Evolutionary conservation across 2,888 invertebrate genomes (phyloP).

Genomic region (Metellina segmentata): DNA sequence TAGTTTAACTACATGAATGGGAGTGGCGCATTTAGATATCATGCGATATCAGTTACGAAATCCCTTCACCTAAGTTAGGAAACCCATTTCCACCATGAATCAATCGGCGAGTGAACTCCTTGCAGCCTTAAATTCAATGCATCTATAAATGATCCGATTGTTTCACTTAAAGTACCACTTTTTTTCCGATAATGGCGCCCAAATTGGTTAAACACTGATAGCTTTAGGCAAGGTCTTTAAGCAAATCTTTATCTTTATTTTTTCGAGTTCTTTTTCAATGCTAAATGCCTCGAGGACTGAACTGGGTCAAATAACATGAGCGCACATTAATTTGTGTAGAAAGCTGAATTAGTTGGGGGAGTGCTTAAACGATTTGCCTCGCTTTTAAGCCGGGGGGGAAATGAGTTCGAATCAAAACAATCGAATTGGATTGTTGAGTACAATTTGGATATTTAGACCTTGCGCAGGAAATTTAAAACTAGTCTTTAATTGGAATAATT

Average conservation of each 20-base stretch:
- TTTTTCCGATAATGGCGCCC: conserved; percentile 58
- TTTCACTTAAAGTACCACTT: conserved; percentile 57
- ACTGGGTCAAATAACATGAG: conserved; percentile 64
- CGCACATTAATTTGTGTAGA: conserved; percentile 46
- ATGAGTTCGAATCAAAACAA: background rate
- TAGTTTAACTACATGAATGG: background rate
- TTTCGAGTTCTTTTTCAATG: conserved; percentile 31
- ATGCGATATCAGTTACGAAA: conserved; percentile 49
- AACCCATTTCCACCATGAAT: conserved; percentile 54
- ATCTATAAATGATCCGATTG: conserved; percentile 73
- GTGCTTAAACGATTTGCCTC: conserved; percentile 9
- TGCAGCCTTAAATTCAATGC: conserved; percentile 59
- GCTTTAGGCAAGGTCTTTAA: conserved; percentile 63
- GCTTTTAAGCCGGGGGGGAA: background rate
- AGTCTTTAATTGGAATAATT: no score
- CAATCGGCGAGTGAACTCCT: conserved; percentile 49
- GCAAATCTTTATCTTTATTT: conserved; percentile 53
- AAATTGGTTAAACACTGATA: conserved; percentile 63
- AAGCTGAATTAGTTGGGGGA: conserved; percentile 23
- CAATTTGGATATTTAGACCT: no score
- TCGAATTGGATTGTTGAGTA: no score
- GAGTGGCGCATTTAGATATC: background rate
- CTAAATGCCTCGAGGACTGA: conserved; percentile 63
- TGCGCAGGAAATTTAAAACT: no score
- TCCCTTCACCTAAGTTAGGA: conserved; percentile 8